A percentile compares a stretch with the other conserved stretches of the same genome.
These are phyloP conservation scores for Apomyelois bistriatella DNA, from an alignment of 2,888 invertebrate species.

Conservation along the genomic window DNA sequence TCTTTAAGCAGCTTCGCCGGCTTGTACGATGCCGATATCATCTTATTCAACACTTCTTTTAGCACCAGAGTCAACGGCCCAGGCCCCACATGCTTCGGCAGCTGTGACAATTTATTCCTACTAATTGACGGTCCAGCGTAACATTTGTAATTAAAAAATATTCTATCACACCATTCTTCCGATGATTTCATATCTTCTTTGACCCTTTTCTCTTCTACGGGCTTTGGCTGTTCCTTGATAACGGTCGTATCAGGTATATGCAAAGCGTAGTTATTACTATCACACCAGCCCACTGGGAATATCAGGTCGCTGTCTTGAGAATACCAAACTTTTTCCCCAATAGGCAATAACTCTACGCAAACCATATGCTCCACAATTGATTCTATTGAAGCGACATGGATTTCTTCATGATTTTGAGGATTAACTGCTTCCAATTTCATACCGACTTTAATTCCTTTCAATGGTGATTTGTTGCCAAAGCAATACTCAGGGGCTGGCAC, in stretches of 20 bases:
- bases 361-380: slow-evolving; percentile 81
- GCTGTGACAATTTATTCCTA: slow-evolving; percentile 84
- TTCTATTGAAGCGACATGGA: slow-evolving; percentile 83
- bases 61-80: slow-evolving; percentile 85
- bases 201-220: slow-evolving; percentile 45
- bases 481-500: slow-evolving; percentile 74
- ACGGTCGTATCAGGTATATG: slow-evolving; percentile 65
- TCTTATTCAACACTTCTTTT: slow-evolving; percentile 85
- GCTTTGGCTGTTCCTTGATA: slow-evolving; percentile 39
- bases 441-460: slow-evolving; percentile 77
- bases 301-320: slow-evolving; percentile 75
- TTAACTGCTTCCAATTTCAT: slow-evolving; percentile 86
- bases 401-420: too few species aligned
- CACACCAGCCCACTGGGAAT: slow-evolving; percentile 88
- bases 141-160: slow-evolving; percentile 87
- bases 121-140: slow-evolving; percentile 87
- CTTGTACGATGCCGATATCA: slow-evolving; percentile 87
- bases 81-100: slow-evolving; percentile 87
- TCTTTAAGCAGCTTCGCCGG: slow-evolving; percentile 85
- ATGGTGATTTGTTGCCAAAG: slow-evolving; percentile 62
- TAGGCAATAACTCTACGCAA: slow-evolving; percentile 82
- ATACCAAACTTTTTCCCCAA: slow-evolving; percentile 80
- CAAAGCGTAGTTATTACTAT: slow-evolving; percentile 85
- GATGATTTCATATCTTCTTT: slow-evolving; percentile 53
- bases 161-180: slow-evolving; percentile 84